A percentile compares a stretch with the other conserved stretches of the same genome.
phyloP scores from a whole-genome alignment of 2,888 invertebrate genomes.

The Thera britannica region DNA sequence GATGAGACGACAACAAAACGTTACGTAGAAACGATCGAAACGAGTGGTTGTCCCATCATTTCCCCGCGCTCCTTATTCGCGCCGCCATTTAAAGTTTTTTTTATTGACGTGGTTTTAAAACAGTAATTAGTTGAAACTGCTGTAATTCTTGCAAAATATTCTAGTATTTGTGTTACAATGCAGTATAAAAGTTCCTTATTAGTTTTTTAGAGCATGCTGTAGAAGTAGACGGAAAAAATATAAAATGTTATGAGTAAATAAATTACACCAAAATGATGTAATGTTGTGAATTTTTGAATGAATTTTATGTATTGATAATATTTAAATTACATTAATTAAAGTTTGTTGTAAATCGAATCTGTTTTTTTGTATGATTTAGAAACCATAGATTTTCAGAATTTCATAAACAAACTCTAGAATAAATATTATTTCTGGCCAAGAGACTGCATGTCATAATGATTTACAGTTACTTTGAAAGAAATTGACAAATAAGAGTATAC shows the following conservation, averaged over 20 bases:
- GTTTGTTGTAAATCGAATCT: slow-evolving; percentile 18
- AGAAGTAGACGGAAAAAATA: background rate
- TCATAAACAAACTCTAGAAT: no score
- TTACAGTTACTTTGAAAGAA: background rate
- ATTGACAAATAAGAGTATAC: background rate
- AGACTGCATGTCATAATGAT: background rate
- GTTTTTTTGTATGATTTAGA: slow-evolving; percentile 8
- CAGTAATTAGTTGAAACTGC: no score
- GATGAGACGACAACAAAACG: no score
- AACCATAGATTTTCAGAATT: slow-evolving; percentile 14
- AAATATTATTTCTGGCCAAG: background rate
- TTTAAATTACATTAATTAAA: slow-evolving; percentile 27
- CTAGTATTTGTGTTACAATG: background rate
- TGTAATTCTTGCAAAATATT: background rate
- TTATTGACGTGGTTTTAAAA: no score
- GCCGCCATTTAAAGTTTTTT: no score
- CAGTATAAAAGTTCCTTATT: slow-evolving; percentile 5
- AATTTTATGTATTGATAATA: slow-evolving; percentile 22
- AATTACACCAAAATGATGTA: slow-evolving; percentile 4
- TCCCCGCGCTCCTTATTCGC: no score
- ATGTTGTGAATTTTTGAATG: slow-evolving; percentile 18
- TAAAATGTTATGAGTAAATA: slow-evolving; percentile 1
- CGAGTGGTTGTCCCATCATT: no score
- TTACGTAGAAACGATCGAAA: no score
- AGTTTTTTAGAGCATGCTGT: slow-evolving; percentile 3